Conservation (phyloP, 2,113 vertebrate species). For the Accipiter virgatus region DNA sequence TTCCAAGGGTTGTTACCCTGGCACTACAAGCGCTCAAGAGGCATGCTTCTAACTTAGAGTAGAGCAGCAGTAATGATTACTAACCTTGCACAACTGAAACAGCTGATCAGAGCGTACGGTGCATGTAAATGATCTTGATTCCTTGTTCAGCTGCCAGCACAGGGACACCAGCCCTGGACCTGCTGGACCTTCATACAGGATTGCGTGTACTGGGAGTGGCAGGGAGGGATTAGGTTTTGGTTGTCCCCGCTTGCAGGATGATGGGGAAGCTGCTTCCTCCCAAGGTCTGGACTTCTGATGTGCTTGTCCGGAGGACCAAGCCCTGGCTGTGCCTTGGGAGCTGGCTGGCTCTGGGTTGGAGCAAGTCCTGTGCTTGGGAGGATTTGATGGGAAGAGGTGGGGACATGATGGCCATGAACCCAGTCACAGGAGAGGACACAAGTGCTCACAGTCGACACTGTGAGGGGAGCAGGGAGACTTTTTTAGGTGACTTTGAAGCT, state of each 20-base stretch:
- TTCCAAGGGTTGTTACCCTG: slow-evolving; percentile 41
- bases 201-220: accelerated
- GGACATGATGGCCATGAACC: not conserved
- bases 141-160: not conserved
- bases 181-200: not conserved
- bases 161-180: not conserved
- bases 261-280: not conserved
- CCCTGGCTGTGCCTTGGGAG: not conserved
- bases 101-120: not conserved
- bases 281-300: not conserved
- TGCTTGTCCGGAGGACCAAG: not conserved
- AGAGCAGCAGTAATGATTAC: slow-evolving; percentile 54
- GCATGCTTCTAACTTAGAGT: slow-evolving; percentile 75
- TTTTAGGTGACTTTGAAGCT: not conserved
- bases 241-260: not conserved
- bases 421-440: not conserved
- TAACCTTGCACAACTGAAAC: slow-evolving; percentile 44
- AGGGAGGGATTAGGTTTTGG: not conserved
- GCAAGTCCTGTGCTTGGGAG: not conserved
- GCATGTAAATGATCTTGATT: slow-evolving; percentile 54
- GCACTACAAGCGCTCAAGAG: not conserved
- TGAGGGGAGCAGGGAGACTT: not conserved
- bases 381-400: not conserved
- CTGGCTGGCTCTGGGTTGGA: accelerated
- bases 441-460: not conserved